A percentile compares a stretch with the other conserved stretches of the same genome.
phyloP scores from a whole-genome alignment of 1,140 invertebrate genomes.

The Cherax quadricarinatus region DNA sequence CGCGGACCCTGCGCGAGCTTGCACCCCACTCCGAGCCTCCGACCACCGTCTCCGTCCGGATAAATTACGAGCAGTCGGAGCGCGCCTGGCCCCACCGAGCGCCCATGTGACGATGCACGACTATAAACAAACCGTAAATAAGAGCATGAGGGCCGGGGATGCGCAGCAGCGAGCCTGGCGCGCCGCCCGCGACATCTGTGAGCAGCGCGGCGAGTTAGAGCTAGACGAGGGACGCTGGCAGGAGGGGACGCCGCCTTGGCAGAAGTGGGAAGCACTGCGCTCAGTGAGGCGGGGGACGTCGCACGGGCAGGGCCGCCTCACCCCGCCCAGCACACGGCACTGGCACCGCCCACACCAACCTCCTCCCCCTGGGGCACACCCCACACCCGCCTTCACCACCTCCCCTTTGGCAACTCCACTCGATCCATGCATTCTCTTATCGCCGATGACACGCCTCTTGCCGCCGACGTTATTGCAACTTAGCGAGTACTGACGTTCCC shows the following conservation, averaged over 20 bases:
- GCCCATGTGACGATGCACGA: slow-evolving; percentile 74
- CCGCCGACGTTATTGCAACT: slow-evolving; percentile 45
- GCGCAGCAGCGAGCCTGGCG: slow-evolving; percentile 69
- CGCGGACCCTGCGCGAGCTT: slow-evolving; percentile 63
- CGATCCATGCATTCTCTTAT: slow-evolving; percentile 64
- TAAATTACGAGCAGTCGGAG: slow-evolving; percentile 74
- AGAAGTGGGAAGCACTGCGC: slow-evolving; percentile 50
- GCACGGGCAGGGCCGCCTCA: slow-evolving; percentile 54
- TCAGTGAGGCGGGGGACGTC: slow-evolving; percentile 56
- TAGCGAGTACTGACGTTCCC: slow-evolving; percentile 25
- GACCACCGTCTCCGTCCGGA: slow-evolving; percentile 71
- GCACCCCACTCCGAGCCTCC: slow-evolving; percentile 64
- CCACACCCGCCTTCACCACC: slow-evolving; percentile 17
- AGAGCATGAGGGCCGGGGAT: slow-evolving; percentile 72
- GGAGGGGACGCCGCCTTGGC: slow-evolving; percentile 67
- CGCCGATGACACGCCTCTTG: slow-evolving; percentile 52
- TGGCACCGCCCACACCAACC: slow-evolving; percentile 65
- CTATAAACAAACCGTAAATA: slow-evolving; percentile 74
- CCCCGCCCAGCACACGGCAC: slow-evolving; percentile 66
- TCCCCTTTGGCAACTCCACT: slow-evolving; percentile 49
- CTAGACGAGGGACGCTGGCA: slow-evolving; percentile 62
- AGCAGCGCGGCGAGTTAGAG: slow-evolving; percentile 69
- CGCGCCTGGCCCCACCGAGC: slow-evolving; percentile 73
- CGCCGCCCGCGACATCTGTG: slow-evolving; percentile 70
- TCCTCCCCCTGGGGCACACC: slow-evolving; percentile 19